Percentiles rank a stretch among this genome's conserved stretches.
Evolutionary conservation across 2,113 vertebrate species (phyloP).

Genomic region (Mustela nigripes): DNA sequence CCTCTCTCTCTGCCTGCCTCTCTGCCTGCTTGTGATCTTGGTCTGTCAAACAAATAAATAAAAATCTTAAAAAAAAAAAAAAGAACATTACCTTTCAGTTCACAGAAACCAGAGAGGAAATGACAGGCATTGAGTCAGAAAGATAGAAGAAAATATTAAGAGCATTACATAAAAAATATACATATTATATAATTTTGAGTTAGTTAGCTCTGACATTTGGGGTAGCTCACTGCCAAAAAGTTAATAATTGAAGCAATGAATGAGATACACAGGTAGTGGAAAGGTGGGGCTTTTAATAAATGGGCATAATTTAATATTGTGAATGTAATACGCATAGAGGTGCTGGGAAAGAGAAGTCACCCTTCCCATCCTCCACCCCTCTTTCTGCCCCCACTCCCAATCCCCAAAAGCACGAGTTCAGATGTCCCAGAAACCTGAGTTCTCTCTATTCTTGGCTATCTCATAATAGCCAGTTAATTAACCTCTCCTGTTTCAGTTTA

Average conservation of each 20-base stretch:
- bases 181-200: not conserved
- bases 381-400: not conserved
- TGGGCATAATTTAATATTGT: not conserved
- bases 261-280: not conserved
- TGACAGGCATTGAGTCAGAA: not conserved
- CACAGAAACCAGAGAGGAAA: not conserved
- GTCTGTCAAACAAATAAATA: too few species aligned
- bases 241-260: not conserved
- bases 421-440: not conserved
- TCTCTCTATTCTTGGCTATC: not conserved
- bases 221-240: not conserved
- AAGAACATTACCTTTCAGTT: not conserved
- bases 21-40: too few species aligned
- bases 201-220: not conserved
- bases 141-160: not conserved
- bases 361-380: accelerated
- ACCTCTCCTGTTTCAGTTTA: not conserved
- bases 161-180: not conserved
- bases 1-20: too few species aligned
- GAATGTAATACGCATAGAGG: not conserved
- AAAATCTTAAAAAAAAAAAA: too few species aligned
- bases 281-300: not conserved
- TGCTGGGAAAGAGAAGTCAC: not conserved
- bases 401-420: not conserved
- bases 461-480: not conserved